A percentile compares a stretch with the other conserved stretches of the same genome.
phyloP scores from a whole-genome alignment of 2,113 vertebrate species.

The Neotragus pygmaeus region DNA sequence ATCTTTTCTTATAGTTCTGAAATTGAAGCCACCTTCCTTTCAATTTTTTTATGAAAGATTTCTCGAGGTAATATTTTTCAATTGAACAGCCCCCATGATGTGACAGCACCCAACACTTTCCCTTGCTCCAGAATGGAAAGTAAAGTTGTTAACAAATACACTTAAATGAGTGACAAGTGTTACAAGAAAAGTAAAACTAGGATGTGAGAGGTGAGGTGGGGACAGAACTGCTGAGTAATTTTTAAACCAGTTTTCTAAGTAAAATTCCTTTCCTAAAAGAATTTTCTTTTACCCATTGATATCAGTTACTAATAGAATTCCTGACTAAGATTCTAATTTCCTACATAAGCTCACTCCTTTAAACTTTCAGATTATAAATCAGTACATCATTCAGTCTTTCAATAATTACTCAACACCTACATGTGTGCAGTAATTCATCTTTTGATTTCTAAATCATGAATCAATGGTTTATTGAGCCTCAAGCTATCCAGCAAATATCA shows the following conservation, averaged over 20 bases:
- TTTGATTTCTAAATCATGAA: conserved; percentile 9
- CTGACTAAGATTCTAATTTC: neutral
- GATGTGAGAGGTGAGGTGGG: neutral
- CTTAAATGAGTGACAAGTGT: neutral
- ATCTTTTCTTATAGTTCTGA: neutral
- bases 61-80: neutral
- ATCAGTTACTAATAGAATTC: neutral
- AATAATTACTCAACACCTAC: neutral
- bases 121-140: neutral
- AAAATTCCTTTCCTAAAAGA: conserved; percentile 40
- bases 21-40: neutral
- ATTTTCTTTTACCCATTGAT: conserved; percentile 18
- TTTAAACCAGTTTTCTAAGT: neutral
- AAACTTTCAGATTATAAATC: neutral
- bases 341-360: neutral
- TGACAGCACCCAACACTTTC: neutral
- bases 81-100: neutral
- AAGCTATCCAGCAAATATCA: neutral
- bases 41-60: neutral
- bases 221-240: neutral
- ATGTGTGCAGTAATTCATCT: neutral
- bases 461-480: neutral
- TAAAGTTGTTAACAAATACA: neutral
- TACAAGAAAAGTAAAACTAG: neutral
- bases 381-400: neutral